A percentile compares a stretch with the other conserved stretches of the same genome.
These are phyloP conservation scores for Drosophila neocordata DNA, from an alignment of 1,140 invertebrate genomes.

Conservation along the genomic window DNA sequence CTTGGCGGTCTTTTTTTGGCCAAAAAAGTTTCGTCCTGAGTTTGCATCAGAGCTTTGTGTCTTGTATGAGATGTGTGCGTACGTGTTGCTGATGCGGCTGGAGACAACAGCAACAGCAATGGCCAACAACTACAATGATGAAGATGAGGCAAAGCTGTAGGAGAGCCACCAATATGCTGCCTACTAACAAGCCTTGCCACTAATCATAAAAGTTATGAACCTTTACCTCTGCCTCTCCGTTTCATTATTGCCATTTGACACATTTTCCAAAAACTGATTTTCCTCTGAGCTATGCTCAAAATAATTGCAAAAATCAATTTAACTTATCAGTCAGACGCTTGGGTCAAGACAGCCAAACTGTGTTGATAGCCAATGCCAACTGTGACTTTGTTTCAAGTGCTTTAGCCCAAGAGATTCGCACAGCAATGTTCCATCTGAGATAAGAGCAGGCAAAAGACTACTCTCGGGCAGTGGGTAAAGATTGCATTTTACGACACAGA, in stretches of 20 bases:
- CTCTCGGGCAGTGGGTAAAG: conserved; percentile 37
- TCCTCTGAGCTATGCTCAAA: conserved; percentile 70
- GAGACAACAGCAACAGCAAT: conserved; percentile 33
- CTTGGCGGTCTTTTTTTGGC: conserved; percentile 73
- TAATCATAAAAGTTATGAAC: conserved; percentile 82
- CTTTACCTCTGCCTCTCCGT: conserved; percentile 36
- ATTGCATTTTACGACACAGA: not conserved
- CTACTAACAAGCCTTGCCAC: conserved; percentile 74
- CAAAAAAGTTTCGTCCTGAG: conserved; percentile 28
- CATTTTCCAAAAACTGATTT: conserved; percentile 65
- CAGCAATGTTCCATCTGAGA: conserved; percentile 8
- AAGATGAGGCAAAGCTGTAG: conserved; percentile 1
- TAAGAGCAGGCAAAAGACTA: conserved; percentile 18
- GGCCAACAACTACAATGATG: conserved; percentile 7
- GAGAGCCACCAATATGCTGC: conserved; percentile 30
- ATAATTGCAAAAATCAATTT: conserved; percentile 81
- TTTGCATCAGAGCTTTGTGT: not conserved
- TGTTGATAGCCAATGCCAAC: conserved; percentile 47
- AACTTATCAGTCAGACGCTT: conserved; percentile 64
- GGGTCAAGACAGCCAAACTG: conserved; percentile 47
- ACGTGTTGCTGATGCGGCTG: conserved; percentile 74
- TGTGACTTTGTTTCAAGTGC: conserved; percentile 57
- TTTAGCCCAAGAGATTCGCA: conserved; percentile 45
- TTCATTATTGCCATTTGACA: conserved; percentile 60
- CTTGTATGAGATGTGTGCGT: conserved; percentile 73